A percentile compares a stretch with the other conserved stretches of the same genome.
Evolutionary conservation across 1,140 invertebrate species (phyloP).

Genomic region (Musca vetustissima): DNA sequence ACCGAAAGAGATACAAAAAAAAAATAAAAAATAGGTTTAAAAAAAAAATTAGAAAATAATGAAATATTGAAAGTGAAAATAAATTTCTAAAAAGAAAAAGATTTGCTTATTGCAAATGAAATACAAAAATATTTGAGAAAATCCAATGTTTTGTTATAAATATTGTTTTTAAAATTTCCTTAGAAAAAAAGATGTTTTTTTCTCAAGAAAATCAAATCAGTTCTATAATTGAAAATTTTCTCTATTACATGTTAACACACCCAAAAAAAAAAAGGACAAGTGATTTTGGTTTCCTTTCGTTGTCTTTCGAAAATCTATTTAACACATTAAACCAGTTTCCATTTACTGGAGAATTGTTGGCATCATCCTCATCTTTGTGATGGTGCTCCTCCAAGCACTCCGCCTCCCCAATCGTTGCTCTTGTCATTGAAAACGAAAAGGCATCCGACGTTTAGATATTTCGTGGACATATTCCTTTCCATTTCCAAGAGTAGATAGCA

Average conservation of each 20-base stretch:
- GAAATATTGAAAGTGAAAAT: background rate
- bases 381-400: too few relatives aligned
- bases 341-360: background rate
- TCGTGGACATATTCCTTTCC: background rate
- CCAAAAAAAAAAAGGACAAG: background rate
- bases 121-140: too few relatives aligned
- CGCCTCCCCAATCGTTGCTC: too few relatives aligned
- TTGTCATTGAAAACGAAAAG: background rate
- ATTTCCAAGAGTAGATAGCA: too few relatives aligned
- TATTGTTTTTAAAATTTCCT: too few relatives aligned
- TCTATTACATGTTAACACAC: conserved; percentile 5
- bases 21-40: background rate
- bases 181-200: background rate
- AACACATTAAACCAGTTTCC: conserved; percentile 12
- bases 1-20: too few relatives aligned
- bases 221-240: too few relatives aligned
- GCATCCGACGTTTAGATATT: background rate
- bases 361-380: too few relatives aligned
- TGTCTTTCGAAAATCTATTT: background rate
- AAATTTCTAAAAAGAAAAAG: too few relatives aligned
- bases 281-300: background rate
- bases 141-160: too few relatives aligned
- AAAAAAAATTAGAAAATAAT: background rate
- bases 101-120: too few relatives aligned
- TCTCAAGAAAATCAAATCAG: background rate